These are phyloP conservation scores for Ptilodon capucinus DNA, from an alignment of 2,888 invertebrate species.

Conservation along the genomic window DNA sequence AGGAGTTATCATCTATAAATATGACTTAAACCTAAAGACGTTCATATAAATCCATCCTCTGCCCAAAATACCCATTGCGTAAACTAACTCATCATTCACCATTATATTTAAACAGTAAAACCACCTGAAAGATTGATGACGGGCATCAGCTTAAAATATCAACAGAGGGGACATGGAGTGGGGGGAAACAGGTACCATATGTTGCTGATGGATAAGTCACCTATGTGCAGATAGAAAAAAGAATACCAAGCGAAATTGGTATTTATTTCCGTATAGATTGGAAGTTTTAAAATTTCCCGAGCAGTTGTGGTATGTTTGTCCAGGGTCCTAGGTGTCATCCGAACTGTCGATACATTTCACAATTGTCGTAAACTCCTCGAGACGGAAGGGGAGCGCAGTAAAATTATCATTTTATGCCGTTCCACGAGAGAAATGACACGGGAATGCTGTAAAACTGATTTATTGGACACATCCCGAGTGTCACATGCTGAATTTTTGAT, in stretches of 20 bases:
- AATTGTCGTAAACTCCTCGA: constrained; percentile 80
- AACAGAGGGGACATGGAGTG: constrained; percentile 37
- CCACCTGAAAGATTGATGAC: constrained; percentile 76
- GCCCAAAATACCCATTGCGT: constrained; percentile 14
- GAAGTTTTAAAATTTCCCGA: constrained; percentile 31
- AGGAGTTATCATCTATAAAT: too few relatives aligned
- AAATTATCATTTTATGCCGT: constrained; percentile 83
- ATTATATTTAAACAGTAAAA: constrained; percentile 52
- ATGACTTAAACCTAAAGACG: constrained; percentile 1
- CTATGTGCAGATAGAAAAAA: constrained; percentile 20
- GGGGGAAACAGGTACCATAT: constrained; percentile 60
- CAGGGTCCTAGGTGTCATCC: constrained; percentile 75
- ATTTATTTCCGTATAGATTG: constrained; percentile 38
- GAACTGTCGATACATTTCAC: constrained; percentile 83
- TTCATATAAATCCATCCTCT: constrained; percentile 15
- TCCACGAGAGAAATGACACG: constrained; percentile 82
- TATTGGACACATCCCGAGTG: constrained; percentile 78
- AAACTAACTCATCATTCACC: constrained; percentile 21
- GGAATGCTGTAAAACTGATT: constrained; percentile 83
- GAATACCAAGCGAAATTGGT: constrained; percentile 35
- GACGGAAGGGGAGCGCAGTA: constrained; percentile 81
- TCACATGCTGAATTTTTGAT: constrained; percentile 80
- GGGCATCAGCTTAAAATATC: constrained; percentile 64
- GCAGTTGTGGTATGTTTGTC: constrained; percentile 36
- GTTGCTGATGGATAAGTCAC: constrained; percentile 49